Conservation (phyloP, 2,113 vertebrate genomes). For the Amazona guildingii region DNA sequence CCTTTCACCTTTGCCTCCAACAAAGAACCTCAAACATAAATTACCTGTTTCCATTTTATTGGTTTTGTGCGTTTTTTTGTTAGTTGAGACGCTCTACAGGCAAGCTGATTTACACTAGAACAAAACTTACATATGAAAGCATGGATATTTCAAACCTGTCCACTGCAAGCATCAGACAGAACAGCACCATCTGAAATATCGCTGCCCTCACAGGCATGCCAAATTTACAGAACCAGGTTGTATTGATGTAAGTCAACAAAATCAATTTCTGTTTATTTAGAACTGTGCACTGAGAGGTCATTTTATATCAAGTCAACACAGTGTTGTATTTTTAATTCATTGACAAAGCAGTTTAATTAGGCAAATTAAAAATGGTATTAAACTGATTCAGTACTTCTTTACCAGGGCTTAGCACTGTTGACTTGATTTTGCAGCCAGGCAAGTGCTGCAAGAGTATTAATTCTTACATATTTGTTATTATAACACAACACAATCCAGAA, state of each 20-base stretch:
- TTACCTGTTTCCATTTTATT: background rate
- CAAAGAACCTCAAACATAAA: background rate
- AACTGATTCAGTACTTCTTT: background rate
- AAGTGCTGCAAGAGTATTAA: background rate
- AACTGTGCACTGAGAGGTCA: background rate
- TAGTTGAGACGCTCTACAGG: background rate
- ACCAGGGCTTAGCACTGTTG: background rate
- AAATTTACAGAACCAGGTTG: background rate
- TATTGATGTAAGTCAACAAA: background rate
- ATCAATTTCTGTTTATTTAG: background rate
- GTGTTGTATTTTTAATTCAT: background rate
- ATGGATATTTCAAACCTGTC: background rate
- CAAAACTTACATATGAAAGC: background rate
- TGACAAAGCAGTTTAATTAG: background rate
- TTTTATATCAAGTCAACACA: background rate
- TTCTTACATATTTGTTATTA: background rate
- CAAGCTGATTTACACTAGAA: background rate
- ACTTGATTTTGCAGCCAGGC: background rate
- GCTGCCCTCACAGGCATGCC: background rate
- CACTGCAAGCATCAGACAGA: background rate
- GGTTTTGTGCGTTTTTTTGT: background rate
- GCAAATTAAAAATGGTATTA: background rate
- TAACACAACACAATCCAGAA: background rate
- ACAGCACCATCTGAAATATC: background rate
- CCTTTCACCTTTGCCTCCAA: background rate